Base-by-base conservation (phyloP, 1,140 invertebrate species). In the Prorops nasuta region DNA sequence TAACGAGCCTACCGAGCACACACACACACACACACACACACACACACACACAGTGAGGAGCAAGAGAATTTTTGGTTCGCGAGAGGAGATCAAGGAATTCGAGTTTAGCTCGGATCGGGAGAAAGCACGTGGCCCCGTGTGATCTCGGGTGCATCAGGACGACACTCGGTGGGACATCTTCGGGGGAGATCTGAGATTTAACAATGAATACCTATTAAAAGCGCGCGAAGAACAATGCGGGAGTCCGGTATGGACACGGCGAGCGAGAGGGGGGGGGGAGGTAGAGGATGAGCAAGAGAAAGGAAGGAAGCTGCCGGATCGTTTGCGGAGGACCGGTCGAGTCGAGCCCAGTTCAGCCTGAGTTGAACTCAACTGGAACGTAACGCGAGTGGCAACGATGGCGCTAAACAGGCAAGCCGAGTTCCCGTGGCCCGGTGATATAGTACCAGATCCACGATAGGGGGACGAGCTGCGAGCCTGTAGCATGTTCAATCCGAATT, bases 121-220 rank as follows among this genome's bases (percentile, higher is more conserved):
- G 35, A 22, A 18, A 43, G 44, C 39, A 49, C 41, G 49, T 39
- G 52, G 38, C 56, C 47, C 46, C 47, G 49, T 52, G 48, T 24
- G 47, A 28, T 58, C 62, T 64, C 59, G 49, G 52, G 42, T n/a
- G 39, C 57, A 68, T 66, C 57, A 58, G n/a, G 54, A 36, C 63
- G 53, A 65, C 52, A 60, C 56, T 64, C 55, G 28, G 43, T 37
- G 44, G 48, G 50, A 45, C 56, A 49, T 51, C 52, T 49, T 52
- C 49, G 52, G 57, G 46, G 58, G 58, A 67, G 63, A 70, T 63
- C 55, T 46, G 39, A 58, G 56, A 17, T 43, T 50, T 54, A 66
- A 72, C 62, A 69, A 67, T 70, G 62, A 71, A 71, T 70, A 73
- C 67, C 69, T 71, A 74, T 74, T 76, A 76, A 71, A 73, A 64